Percentiles rank a stretch among this genome's conserved stretches.
Conservation (phyloP, 2,113 vertebrate species). For the Phaethornis superciliosus region DNA sequence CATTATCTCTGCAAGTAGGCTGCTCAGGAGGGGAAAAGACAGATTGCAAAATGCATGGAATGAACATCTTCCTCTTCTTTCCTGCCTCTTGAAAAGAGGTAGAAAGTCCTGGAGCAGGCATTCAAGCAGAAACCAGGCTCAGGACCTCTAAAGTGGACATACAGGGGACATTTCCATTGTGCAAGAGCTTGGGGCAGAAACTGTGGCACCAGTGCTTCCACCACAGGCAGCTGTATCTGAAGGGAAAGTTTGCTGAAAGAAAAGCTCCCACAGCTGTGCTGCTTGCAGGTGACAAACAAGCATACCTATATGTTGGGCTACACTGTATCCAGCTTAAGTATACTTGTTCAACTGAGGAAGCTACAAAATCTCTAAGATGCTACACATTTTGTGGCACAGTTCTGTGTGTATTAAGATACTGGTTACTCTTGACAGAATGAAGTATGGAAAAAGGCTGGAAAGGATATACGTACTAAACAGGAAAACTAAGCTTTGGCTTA, state of each 20-base stretch:
- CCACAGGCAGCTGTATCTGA: background rate
- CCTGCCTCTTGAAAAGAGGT: background rate
- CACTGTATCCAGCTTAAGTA: background rate
- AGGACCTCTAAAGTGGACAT: background rate
- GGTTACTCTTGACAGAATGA: background rate
- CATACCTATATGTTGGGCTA: background rate
- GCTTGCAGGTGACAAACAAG: background rate
- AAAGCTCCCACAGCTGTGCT: background rate
- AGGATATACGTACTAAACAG: background rate
- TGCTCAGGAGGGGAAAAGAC: background rate
- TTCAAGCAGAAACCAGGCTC: background rate
- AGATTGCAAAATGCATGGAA: background rate
- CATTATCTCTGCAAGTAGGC: background rate
- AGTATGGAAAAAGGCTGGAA: background rate
- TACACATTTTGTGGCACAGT: background rate
- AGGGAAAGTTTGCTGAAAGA: background rate
- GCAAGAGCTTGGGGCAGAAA: background rate
- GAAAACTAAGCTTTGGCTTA: background rate
- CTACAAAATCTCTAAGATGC: background rate
- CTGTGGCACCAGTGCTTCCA: background rate
- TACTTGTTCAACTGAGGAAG: background rate
- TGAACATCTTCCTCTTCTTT: background rate
- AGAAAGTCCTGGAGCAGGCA: background rate
- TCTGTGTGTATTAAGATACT: background rate
- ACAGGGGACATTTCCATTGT: background rate